phyloP scores from a whole-genome alignment of 23 tunicate genomes.

The Ascidia mentula region DNA sequence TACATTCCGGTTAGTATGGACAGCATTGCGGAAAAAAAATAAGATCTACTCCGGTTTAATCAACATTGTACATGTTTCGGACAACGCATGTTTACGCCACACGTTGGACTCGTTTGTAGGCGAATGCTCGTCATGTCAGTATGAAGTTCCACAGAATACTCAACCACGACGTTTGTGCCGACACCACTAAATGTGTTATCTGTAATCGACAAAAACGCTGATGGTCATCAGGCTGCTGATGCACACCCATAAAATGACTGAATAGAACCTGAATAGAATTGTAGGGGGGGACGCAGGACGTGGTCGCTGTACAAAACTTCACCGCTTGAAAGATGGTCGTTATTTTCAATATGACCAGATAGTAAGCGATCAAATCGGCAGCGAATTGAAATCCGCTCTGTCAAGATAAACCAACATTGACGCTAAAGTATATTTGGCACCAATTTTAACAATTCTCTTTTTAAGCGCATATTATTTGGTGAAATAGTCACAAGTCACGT shows the following conservation, averaged over 20 bases:
- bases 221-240: neutral
- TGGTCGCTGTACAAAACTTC: neutral
- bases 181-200: constrained; percentile 25
- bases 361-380: constrained; percentile 40
- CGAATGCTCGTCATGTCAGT: neutral
- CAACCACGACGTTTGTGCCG: constrained; percentile 49
- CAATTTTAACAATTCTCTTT: too few species aligned
- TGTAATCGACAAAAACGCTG: neutral
- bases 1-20: too few species aligned
- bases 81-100: too few species aligned
- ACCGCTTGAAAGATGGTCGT: neutral
- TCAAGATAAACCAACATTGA: too few species aligned
- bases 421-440: too few species aligned
- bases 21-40: too few species aligned
- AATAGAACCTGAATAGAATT: constrained; percentile 31
- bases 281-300: constrained; percentile 30
- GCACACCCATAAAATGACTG: neutral
- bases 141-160: constrained; percentile 52
- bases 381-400: constrained; percentile 38
- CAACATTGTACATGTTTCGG: too few species aligned
- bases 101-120: neutral
- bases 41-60: too few species aligned
- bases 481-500: too few species aligned
- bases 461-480: too few species aligned
- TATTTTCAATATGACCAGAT: constrained; percentile 29